Percentiles rank a stretch among this genome's conserved stretches.
phyloP scores from a whole-genome alignment of 2,888 invertebrate species.

The Drosophila yooni region DNA sequence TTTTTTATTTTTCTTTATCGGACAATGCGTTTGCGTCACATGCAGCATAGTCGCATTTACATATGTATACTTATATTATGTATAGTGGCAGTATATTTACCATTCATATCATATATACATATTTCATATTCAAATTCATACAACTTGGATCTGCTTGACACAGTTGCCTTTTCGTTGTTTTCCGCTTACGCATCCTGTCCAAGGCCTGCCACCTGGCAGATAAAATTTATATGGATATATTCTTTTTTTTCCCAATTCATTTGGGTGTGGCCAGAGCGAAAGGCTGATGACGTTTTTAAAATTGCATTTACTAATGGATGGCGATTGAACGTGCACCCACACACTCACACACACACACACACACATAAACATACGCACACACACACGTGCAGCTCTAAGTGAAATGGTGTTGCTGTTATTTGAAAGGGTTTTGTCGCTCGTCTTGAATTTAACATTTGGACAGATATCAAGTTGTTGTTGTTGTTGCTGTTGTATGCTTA shows the following conservation, averaged over 20 bases:
- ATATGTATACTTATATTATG: conserved; percentile 46
- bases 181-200: conserved; percentile 18
- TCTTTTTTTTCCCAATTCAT: neutral
- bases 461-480: neutral
- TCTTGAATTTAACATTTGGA: conserved; percentile 25
- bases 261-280: conserved; percentile 17
- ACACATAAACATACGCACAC: neutral
- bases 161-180: conserved; percentile 11
- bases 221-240: conserved; percentile 7
- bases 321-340: conserved; percentile 9
- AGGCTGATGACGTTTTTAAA: conserved; percentile 31
- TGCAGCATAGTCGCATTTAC: conserved; percentile 64
- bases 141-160: conserved; percentile 17
- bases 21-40: conserved; percentile 62
- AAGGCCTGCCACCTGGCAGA: conserved; percentile 21
- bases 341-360: neutral
- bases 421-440: conserved; percentile 38
- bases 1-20: conserved; percentile 17
- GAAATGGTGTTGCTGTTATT: conserved; percentile 31
- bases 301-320: conserved; percentile 17
- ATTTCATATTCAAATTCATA: conserved; percentile 4
- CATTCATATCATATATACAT: neutral
- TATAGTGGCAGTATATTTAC: conserved; percentile 1
- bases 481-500: conserved; percentile 18
- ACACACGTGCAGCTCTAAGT: neutral